Conservation (phyloP, 1,140 invertebrate genomes). For the Pseudomyrmex gracilis region DNA sequence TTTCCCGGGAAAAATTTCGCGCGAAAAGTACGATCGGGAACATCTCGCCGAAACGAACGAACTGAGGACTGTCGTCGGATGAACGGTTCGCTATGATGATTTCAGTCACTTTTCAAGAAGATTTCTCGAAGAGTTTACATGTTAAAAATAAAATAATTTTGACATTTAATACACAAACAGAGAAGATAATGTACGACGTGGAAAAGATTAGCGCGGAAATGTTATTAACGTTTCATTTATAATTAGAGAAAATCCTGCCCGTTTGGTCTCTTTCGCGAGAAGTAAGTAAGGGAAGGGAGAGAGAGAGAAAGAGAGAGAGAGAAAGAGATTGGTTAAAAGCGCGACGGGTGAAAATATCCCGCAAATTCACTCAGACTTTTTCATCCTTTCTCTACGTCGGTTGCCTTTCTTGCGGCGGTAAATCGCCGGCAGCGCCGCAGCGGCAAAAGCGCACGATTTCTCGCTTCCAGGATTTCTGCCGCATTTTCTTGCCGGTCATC, state of each 20-base stretch:
- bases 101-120: not conserved
- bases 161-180: not conserved
- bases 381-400: not conserved
- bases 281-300: not conserved
- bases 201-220: not conserved
- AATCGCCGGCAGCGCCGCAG: constrained; percentile 42
- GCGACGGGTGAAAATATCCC: constrained; percentile 42
- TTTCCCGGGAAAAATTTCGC: constrained; percentile 63
- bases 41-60: constrained; percentile 10
- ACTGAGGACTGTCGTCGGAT: not conserved
- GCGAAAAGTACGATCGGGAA: constrained; percentile 20
- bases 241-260: constrained; percentile 29
- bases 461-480: constrained; percentile 4
- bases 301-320: no score
- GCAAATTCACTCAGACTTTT: constrained; percentile 38
- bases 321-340: constrained; percentile 55
- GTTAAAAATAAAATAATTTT: not conserved
- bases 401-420: constrained; percentile 49
- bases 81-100: constrained; percentile 1
- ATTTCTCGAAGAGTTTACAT: not conserved
- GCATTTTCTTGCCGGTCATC: constrained; percentile 52
- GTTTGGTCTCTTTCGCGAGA: not conserved
- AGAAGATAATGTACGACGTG: not conserved
- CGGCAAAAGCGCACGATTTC: constrained; percentile 61
- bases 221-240: constrained; percentile 43